These are phyloP conservation scores for Albula glossodonta DNA, from an alignment of 2,113 vertebrate species.

Conservation along the genomic window DNA sequence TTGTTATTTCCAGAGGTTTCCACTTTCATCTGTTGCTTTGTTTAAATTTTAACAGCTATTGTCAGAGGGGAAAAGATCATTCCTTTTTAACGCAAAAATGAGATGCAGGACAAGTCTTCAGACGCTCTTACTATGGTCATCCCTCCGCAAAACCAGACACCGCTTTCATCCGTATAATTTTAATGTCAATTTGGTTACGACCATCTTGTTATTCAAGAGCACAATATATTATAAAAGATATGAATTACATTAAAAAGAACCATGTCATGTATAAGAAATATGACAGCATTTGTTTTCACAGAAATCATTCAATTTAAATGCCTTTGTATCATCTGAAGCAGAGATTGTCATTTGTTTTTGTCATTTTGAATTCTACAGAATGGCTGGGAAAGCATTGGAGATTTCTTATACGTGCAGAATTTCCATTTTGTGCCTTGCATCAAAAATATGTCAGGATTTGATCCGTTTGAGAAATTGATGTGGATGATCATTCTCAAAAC, in stretches of 20 bases:
- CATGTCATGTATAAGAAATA: not conserved
- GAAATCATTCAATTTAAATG: not conserved
- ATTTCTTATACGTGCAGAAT: not conserved
- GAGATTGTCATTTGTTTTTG: not conserved
- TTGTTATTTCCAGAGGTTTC: not conserved
- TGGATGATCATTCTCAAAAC: too few species aligned
- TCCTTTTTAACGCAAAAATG: not conserved
- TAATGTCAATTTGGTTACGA: not conserved
- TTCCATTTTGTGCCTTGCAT: not conserved
- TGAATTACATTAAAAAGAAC: not conserved
- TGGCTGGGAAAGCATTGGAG: not conserved
- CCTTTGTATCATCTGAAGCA: not conserved
- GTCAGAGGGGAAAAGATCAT: not conserved
- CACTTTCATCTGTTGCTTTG: not conserved
- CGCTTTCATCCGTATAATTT: not conserved
- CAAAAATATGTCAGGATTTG: not conserved
- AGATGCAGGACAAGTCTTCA: not conserved
- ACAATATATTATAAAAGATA: not conserved
- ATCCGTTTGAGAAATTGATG: not conserved
- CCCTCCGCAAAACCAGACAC: not conserved
- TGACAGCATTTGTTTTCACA: not conserved
- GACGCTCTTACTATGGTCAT: not conserved
- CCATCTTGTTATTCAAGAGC: not conserved
- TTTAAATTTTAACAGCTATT: constrained; percentile 13
- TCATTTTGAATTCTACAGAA: not conserved